Evolutionary conservation across 1,140 invertebrate genomes (phyloP).

Genomic region (Drosophila tropicalis): DNA sequence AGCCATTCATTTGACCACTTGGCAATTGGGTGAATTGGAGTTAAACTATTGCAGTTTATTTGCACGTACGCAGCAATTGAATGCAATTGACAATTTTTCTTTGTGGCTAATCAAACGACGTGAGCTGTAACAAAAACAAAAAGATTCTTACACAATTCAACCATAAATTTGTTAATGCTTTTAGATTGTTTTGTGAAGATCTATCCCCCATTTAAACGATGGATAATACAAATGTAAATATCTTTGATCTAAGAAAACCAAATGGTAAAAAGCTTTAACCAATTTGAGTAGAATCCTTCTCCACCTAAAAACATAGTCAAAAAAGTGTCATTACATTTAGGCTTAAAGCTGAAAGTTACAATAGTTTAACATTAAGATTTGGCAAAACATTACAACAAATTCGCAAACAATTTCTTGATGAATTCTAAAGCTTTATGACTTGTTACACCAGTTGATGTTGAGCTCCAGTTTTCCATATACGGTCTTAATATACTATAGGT

Average conservation of each 20-base stretch:
- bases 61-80: conserved; percentile 53
- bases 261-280: too few species aligned
- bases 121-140: conserved; percentile 19
- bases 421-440: not conserved
- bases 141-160: conserved; percentile 45
- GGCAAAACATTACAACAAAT: conserved; percentile 24
- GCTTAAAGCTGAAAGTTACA: not conserved
- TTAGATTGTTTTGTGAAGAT: not conserved
- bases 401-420: not conserved
- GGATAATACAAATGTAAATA: too few species aligned
- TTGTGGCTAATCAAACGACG: conserved; percentile 47
- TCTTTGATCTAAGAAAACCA: too few species aligned
- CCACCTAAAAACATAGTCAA: too few species aligned
- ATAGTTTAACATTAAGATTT: not conserved
- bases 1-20: conserved; percentile 50
- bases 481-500: conserved; percentile 30
- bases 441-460: conserved; percentile 11
- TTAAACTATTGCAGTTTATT: conserved; percentile 42
- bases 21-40: conserved; percentile 35
- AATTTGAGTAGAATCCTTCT: too few species aligned
- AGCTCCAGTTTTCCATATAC: conserved; percentile 48
- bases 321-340: not conserved
- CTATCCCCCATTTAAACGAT: too few species aligned
- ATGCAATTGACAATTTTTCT: conserved; percentile 48
- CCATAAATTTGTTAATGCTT: not conserved